phyloP scores from a whole-genome alignment of 2,888 invertebrate genomes.

The Pterobdella sp. region DNA sequence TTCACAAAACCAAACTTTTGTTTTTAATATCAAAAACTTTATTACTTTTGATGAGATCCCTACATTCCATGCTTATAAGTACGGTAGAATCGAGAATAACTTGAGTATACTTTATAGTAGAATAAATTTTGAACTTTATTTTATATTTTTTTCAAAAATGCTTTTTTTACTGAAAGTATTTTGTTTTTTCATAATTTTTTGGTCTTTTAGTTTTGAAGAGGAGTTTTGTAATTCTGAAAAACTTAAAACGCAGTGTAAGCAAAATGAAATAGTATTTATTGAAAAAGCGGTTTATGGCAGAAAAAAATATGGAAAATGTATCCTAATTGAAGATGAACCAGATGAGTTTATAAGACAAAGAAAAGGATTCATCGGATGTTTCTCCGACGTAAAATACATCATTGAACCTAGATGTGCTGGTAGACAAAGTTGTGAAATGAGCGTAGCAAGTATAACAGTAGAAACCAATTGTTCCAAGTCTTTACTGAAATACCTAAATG shows the following conservation, averaged over 20 bases:
- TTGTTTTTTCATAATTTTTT: too few relatives aligned
- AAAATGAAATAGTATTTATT: slow-evolving; percentile 16
- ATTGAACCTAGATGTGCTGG: slow-evolving; percentile 23
- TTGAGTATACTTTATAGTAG: too few relatives aligned
- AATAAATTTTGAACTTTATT: too few relatives aligned
- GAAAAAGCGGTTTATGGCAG: slow-evolving; percentile 6
- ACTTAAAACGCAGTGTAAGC: slow-evolving; percentile 12
- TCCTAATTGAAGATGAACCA: background rate
- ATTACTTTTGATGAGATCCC: too few relatives aligned
- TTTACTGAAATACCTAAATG: background rate
- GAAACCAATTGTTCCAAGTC: slow-evolving; percentile 9
- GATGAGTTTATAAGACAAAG: background rate
- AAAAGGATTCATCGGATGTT: slow-evolving; percentile 19
- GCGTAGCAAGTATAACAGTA: slow-evolving; percentile 12
- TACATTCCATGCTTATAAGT: too few relatives aligned
- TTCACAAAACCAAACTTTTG: too few relatives aligned
- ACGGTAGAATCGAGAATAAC: too few relatives aligned
- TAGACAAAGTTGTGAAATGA: slow-evolving; percentile 5
- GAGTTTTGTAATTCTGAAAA: slow-evolving; percentile 23
- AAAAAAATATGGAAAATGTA: slow-evolving; percentile 15
- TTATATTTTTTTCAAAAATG: too few relatives aligned
- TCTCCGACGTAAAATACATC: slow-evolving; percentile 17
- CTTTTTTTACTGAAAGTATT: too few relatives aligned
- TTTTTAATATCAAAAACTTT: too few relatives aligned
- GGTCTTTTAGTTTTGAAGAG: slow-evolving; percentile 1